Percentiles rank a stretch among this genome's conserved stretches.
These are phyloP conservation scores for Alviniconcha strummeri DNA, from an alignment of 2,888 invertebrate genomes.

Conservation along the genomic window DNA sequence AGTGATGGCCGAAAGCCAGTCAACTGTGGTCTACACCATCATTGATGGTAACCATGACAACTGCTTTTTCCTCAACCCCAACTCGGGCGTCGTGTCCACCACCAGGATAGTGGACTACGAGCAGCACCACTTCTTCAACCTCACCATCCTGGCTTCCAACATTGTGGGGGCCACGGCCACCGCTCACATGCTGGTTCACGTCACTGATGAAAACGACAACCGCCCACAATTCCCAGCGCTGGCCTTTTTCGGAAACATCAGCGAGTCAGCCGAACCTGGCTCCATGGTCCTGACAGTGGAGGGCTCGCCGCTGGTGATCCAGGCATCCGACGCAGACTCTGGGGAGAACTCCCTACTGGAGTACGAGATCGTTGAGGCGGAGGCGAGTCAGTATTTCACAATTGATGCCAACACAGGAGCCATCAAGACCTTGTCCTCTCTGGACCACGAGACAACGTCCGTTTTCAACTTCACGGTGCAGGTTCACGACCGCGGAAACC, in stretches of 20 bases:
- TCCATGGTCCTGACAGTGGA: constrained; percentile 81
- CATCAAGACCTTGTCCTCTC: constrained; percentile 82
- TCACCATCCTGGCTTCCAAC: constrained; percentile 88
- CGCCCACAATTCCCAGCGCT: constrained; percentile 85
- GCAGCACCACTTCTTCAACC: constrained; percentile 83
- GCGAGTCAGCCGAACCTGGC: constrained; percentile 80
- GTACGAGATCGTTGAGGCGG: constrained; percentile 88
- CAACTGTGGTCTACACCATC: constrained; percentile 80
- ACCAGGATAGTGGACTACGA: constrained; percentile 85
- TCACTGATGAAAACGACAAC: constrained; percentile 85
- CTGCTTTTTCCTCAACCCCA: constrained; percentile 88
- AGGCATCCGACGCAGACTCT: constrained; percentile 89
- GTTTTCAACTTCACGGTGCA: constrained; percentile 88
- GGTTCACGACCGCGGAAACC: constrained; percentile 80
- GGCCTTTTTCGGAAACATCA: constrained; percentile 86
- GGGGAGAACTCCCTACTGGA: constrained; percentile 86
- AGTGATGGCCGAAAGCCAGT: constrained; percentile 61
- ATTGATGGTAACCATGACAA: constrained; percentile 85
- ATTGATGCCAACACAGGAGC: constrained; percentile 96
- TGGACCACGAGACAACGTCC: constrained; percentile 73
- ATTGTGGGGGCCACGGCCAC: constrained; percentile 86
- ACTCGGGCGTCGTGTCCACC: constrained; percentile 87
- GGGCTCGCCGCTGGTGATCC: constrained; percentile 86
- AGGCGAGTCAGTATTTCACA: constrained; percentile 81
- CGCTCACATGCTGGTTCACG: constrained; percentile 86